A percentile compares a stretch with the other conserved stretches of the same genome.
Conservation (phyloP, 1,140 invertebrate genomes). For the Anoplophora glabripennis region DNA sequence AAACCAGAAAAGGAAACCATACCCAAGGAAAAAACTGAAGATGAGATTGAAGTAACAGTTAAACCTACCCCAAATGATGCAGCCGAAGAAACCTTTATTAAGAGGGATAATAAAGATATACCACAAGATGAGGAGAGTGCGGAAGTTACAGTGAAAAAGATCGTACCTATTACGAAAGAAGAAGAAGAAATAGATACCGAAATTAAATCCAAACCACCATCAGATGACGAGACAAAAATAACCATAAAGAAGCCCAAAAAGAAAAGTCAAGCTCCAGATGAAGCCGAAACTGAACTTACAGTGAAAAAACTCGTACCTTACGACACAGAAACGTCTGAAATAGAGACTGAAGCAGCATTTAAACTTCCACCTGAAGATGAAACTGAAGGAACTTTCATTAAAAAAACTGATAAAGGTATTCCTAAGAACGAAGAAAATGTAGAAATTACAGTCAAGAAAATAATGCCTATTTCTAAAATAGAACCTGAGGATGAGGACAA, state of each 20-base stretch:
- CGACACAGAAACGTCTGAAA: constrained; percentile 38
- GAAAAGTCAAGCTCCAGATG: constrained; percentile 22
- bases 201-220: not conserved
- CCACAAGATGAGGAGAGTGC: constrained; percentile 6
- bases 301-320: constrained; percentile 27
- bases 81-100: constrained; percentile 1
- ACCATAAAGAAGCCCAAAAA: constrained; percentile 24
- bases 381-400: constrained; percentile 22
- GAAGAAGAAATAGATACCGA: constrained; percentile 10
- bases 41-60: constrained; percentile 14
- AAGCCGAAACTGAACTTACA: constrained; percentile 32
- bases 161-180: constrained; percentile 23
- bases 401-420: constrained; percentile 28
- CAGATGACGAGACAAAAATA: constrained; percentile 27
- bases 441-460: constrained; percentile 31
- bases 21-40: constrained; percentile 19
- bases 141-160: constrained; percentile 36
- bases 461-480: constrained; percentile 16
- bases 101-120: too few relatives aligned
- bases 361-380: constrained; percentile 48
- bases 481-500: constrained; percentile 36
- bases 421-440: constrained; percentile 19
- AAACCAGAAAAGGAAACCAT: constrained; percentile 20
- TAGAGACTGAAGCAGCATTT: constrained; percentile 32
- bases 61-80: constrained; percentile 44